Percentiles rank a stretch among this genome's conserved stretches.
phyloP scores from a whole-genome alignment of 2,113 vertebrate species.

The Megalops atlanticus region DNA sequence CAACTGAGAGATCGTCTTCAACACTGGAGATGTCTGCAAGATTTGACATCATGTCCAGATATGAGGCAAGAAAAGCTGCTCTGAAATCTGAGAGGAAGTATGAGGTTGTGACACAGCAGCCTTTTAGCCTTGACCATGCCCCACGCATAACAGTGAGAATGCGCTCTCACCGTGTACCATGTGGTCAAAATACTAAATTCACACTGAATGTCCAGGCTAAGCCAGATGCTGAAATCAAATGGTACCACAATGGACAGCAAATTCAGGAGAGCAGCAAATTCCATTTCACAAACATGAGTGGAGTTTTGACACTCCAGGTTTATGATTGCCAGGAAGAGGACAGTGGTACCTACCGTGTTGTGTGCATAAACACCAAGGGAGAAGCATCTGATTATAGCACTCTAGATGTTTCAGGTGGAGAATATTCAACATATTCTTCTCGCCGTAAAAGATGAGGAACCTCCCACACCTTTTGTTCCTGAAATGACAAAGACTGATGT shows the following conservation, averaged over 20 bases:
- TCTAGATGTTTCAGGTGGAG: slow-evolving; percentile 84
- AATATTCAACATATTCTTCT: slow-evolving; percentile 81
- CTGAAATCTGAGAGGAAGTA: slow-evolving; percentile 87
- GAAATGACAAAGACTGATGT: slow-evolving; percentile 85
- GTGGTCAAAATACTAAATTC: slow-evolving; percentile 84
- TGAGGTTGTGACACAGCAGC: slow-evolving; percentile 86
- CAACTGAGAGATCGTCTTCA: slow-evolving; percentile 75
- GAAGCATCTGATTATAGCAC: slow-evolving; percentile 94
- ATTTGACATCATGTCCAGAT: slow-evolving; percentile 91
- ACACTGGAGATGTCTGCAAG: slow-evolving; percentile 81
- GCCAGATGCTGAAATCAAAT: slow-evolving; percentile 86
- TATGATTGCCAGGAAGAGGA: slow-evolving; percentile 86
- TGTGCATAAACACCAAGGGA: slow-evolving; percentile 89
- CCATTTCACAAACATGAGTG: slow-evolving; percentile 83
- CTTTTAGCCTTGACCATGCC: slow-evolving; percentile 89
- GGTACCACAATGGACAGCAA: slow-evolving; percentile 90
- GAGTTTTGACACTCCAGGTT: slow-evolving; percentile 90
- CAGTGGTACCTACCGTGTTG: slow-evolving; percentile 88
- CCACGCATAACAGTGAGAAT: slow-evolving; percentile 92
- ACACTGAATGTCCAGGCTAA: slow-evolving; percentile 92
- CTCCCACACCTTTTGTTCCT: slow-evolving; percentile 79
- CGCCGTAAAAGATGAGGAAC: slow-evolving; percentile 83
- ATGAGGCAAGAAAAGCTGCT: slow-evolving; percentile 91
- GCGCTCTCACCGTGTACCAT: slow-evolving; percentile 89
- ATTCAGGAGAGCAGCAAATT: slow-evolving; percentile 85